Evolutionary conservation across 2,113 vertebrate species (phyloP), one percentile per base, ranked within the genome.

Genomic region (Cricetomys ansorgei): DNA sequence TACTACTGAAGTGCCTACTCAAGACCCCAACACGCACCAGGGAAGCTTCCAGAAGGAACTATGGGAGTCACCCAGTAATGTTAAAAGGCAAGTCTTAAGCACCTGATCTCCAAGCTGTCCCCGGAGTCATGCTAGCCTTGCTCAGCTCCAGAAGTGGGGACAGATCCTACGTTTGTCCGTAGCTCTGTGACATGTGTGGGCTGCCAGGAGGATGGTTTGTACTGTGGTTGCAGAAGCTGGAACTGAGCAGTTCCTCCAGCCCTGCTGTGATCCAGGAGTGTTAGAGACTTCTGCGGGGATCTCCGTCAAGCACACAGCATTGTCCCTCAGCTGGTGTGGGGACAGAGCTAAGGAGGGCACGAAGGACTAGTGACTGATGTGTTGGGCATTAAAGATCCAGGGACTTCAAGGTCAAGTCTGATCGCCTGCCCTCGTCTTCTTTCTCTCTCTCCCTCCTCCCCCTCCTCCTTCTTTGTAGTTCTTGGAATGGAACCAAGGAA

Each of bases 191-290:
- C 21, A 21, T 27, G 31, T 80, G 57, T 83, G n/a, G 43, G n/a
- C 53, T 62, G n/a, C 15, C 5, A 5, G 13, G 37, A 2, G 16
- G 10, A 29, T 10, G 25, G 11, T 34, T 75, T 45, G 53, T 21
- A 83, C 53, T 11, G 34, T 37, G 67, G 37, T 27, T 40, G 65
- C 40, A 6, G 55, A 59, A 10, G 17, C 50, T 72, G 67, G 45
- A 50, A 11, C 53, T 57, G 57, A 91, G 62, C 21, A 13, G 25
- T 16, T 53, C 23, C 57, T 31, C 88, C 3, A n/a, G 69, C n/a
- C 0, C 0, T 53, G 70, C 57, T 55, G 11, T 0, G 13, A 83
- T 40, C 43, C 57, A 27, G 23, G 40, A 64, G 37, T 7, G 13
- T 34, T 69, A 79, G 65, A 10, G 0, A 37, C 53, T 27, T 34